Base-by-base conservation (phyloP, 92 coral and sea anemone species). In the Desmophyllum pertusum region DNA sequence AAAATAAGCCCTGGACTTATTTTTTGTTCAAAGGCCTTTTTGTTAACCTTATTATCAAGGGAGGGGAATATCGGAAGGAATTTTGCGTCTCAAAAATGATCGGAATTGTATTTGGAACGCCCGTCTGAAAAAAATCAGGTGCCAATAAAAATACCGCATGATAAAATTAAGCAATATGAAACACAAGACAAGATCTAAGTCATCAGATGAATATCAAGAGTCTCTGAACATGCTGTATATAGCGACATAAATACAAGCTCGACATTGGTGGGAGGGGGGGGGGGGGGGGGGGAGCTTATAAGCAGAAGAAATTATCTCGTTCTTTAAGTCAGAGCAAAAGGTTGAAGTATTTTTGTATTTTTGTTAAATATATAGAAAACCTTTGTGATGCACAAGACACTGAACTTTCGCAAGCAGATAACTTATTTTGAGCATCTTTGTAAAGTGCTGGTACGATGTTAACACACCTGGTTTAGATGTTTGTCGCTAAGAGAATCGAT, bases 381-480 rank as follows among this genome's bases (percentile, higher is more conserved):
- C 25, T 67, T 23, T 43, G 57, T 45, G 61, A 29, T 46, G 27
- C 27, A 31, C 61, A 29, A 27, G 14, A 73, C 31, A 36, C n/a
- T 67, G 2, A 27, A 67, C 42, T 67, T 33, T 73, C 78, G 9
- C 57, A 48, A 14, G 40, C 11, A 67, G 41, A 67, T 35, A 67
- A 67, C 73, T 67, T 38, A 67, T 67, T 67, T 67, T 67, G 73
- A 67, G 45, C 42, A 18, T 67, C 35, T 67, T 67, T 67, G 3
- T 43, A 9, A 67, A 67, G 73, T 77, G 70, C 52, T 77, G 81
- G 48, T 14, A 38, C 42, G 37, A 25, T 61, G 33, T 41, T 1
- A 65, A 25, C 38, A 57, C 81, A 77, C 70, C 81, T 61, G 81
- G 4, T 3, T 62, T n/a, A 40, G 15, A 36, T 51, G 65, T 33